Percentiles rank a stretch among this genome's conserved stretches.
Evolutionary conservation across 2,888 invertebrate species (phyloP).

Genomic region (Epinotia bilunana): DNA sequence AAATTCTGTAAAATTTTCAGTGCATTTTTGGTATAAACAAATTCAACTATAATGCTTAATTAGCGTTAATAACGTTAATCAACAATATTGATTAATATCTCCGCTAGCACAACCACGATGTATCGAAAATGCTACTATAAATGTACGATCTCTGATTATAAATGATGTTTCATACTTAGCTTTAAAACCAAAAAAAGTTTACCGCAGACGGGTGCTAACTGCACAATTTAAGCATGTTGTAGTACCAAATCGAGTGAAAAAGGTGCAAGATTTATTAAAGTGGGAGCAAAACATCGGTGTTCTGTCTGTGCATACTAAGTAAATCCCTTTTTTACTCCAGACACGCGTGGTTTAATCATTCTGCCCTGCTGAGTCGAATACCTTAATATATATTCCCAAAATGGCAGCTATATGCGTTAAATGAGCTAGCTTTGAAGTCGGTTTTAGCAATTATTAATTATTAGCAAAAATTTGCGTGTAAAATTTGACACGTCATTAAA

Average conservation of each 20-base stretch:
- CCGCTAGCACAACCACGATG: no score
- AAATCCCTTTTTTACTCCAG: neutral
- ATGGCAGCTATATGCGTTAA: constrained; percentile 12
- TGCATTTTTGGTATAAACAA: no score
- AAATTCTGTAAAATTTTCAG: no score
- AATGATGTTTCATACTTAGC: no score
- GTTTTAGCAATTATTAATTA: no score
- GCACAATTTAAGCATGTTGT: neutral
- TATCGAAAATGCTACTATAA: no score
- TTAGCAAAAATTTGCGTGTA: constrained; percentile 14
- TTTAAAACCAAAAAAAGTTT: no score
- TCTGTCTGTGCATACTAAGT: constrained; percentile 17
- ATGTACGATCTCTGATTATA: no score
- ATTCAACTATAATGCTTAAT: no score
- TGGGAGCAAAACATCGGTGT: constrained; percentile 9
- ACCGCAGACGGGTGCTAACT: neutral
- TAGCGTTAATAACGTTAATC: no score
- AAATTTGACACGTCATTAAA: constrained; percentile 14
- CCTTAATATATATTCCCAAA: neutral
- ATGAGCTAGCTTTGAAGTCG: constrained; percentile 20
- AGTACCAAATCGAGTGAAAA: neutral
- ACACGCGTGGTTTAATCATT: constrained; percentile 22
- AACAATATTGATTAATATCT: no score
- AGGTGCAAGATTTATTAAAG: neutral
- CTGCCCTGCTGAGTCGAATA: constrained; percentile 6